phyloP scores from a whole-genome alignment of 2,113 vertebrate genomes.

The Chaetorhynchus papuensis region DNA sequence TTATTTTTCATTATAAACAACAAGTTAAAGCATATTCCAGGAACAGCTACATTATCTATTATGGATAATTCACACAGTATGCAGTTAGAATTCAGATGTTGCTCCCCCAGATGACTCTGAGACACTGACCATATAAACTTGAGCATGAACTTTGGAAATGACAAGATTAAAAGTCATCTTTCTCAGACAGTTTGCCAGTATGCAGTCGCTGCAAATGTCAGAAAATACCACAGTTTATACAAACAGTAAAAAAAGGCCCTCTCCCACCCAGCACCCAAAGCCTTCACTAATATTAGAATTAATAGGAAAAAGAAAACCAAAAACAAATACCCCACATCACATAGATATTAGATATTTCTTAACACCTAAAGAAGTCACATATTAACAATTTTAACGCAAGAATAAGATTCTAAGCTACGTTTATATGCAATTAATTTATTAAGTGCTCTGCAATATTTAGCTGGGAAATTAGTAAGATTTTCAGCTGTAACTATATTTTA shows the following conservation, averaged over 20 bases:
- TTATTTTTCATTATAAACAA: not conserved
- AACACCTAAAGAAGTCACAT: not conserved
- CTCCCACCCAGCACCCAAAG: not conserved
- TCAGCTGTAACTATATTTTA: not conserved
- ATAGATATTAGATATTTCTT: not conserved
- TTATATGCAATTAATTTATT: not conserved
- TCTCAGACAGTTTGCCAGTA: not conserved
- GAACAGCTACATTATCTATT: not conserved
- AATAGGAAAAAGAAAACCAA: accelerated
- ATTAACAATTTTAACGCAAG: not conserved
- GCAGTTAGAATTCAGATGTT: not conserved
- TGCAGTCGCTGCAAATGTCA: not conserved
- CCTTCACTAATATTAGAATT: not conserved
- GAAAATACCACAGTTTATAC: not conserved
- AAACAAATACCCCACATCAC: not conserved
- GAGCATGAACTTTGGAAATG: not conserved
- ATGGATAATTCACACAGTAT: not conserved
- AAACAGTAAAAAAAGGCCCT: not conserved
- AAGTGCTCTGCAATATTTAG: not conserved
- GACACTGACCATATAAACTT: not conserved
- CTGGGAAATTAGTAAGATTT: not conserved
- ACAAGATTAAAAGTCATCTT: not conserved
- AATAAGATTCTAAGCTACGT: not conserved
- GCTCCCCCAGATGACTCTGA: not conserved
- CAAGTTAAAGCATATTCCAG: not conserved